Base-by-base conservation (phyloP, 1,140 invertebrate species). In the Monomorium pharaonis region DNA sequence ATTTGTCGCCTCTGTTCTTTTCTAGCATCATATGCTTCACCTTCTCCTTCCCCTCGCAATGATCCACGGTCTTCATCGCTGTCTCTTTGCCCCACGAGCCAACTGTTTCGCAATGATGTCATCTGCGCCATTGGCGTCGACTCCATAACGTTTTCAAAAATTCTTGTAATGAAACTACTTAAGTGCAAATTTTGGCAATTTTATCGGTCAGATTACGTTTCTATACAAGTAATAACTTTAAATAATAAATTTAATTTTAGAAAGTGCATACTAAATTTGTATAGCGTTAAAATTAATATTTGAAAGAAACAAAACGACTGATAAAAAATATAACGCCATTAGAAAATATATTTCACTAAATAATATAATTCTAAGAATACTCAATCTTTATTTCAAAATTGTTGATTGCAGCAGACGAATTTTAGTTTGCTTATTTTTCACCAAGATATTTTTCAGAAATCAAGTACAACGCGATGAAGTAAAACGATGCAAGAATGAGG, bases 41-140 rank as follows among this genome's bases (percentile, higher is more conserved):
- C 87, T 58, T 81, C 75, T 65, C 62, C 51, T 84, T 58, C 30
- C 63, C 74, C 54, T 67, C 75, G 81, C 65, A 74, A 87, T 88
- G 74, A 85, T 89, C 89, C 87, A 76, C 84, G 76, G 84, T 86
- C 89, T 89, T 86, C 84, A 85, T 75, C 84, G 87, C 84, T 89
- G 60, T 80, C 88, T 86, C 78, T 80, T 75, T 54, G 37, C 70
- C 62, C 49, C 72, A 33, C 54, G 30, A 83, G 27, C 58, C 77
- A 58, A 81, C 83, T 86, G 83, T 86, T 90, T 90, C 88, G 88
- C 86, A 92, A 85, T 93, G 92, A 92, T 93, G 92, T 93, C 91
- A 93, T 93, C 89, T 86, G 54, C 77, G 60, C 87, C 92, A 92
- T 88, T 90, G 88, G 86, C 89, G 86, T 62, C 84, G 86, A 49